phyloP scores from a whole-genome alignment of 2,113 vertebrate genomes.

The Micromys minutus region DNA sequence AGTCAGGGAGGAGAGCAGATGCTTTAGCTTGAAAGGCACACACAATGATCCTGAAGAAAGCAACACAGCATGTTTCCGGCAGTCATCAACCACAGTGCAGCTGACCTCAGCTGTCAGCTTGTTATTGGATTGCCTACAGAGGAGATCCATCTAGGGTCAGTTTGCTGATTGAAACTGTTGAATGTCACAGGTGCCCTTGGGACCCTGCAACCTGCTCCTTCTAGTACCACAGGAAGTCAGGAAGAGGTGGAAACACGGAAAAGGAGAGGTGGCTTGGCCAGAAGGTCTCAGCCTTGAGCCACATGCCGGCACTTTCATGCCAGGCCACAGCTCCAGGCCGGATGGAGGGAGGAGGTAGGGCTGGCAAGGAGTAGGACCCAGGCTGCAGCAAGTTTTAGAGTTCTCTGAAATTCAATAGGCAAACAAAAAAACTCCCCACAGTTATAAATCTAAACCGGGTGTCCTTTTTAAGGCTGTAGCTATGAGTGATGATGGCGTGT shows the following conservation, averaged over 20 bases:
- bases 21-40: neutral
- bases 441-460: neutral
- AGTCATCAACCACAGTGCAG: neutral
- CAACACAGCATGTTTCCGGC: neutral
- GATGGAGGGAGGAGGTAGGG: neutral
- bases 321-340: too few species aligned
- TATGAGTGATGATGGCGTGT: neutral
- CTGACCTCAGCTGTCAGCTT: neutral
- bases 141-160: neutral
- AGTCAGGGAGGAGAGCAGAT: neutral
- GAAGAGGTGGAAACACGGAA: neutral
- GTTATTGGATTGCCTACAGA: neutral
- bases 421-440: neutral
- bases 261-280: neutral
- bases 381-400: neutral
- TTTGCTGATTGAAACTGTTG: neutral
- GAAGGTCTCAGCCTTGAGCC: neutral
- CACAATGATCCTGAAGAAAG: neutral
- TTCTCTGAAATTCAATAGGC: neutral
- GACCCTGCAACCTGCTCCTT: neutral
- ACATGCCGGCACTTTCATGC: neutral
- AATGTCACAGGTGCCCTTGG: neutral
- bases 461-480: neutral
- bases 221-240: neutral
- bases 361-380: neutral